Evolutionary conservation across 2,888 invertebrate genomes (phyloP), one percentile per base, ranked within the genome.

Genomic region (Drosophila kuntzei): DNA sequence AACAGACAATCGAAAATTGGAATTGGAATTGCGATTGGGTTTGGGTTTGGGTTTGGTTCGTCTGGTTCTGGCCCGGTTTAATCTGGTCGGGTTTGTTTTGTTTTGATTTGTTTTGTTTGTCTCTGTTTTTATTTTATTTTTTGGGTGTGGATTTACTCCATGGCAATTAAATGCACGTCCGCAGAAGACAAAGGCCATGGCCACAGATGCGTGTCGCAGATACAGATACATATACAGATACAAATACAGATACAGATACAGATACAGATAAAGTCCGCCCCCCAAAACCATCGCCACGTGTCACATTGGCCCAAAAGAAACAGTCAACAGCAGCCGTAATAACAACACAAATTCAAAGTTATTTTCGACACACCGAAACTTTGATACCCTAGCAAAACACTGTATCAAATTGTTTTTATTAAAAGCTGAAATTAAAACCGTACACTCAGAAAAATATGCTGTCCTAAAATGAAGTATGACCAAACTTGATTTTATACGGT

Each of bases 141-240:
- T 54, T 44, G 55, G 59, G 59, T 20, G 53, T 54, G 49, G 27
- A 18, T 9, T 34, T 20, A 49, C 57, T 59, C 46, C 49, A 59
- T 34, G 79, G 64, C 76, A 76, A 76, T 76, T 79, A 76, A 79
- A 70, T 76, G 79, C 79, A 76, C 58, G 57, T 43, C 79, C 62
- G 68, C 72, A 37, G 55, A 46, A 71, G 65, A 64, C 50, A 66
- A 67, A 60, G 68, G 44, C 68, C 63, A 57, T 27, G 65, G 51
- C 51, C 59, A 43, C 62, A 61, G 70, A 76, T 74, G 63, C 57
- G 55, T 74, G 37, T 53, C 60, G 57, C 61, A 22, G 65, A n/a
- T n/a, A n/a, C n/a, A n/a, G n/a, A n/a, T n/a, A n/a, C n/a, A n/a
- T n/a, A n/a, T n/a, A n/a, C n/a, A n/a, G n/a, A n/a, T n/a, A n/a